These are phyloP conservation scores for Drosophila affinis DNA, from an alignment of 2,888 invertebrate genomes.

Conservation along the genomic window DNA sequence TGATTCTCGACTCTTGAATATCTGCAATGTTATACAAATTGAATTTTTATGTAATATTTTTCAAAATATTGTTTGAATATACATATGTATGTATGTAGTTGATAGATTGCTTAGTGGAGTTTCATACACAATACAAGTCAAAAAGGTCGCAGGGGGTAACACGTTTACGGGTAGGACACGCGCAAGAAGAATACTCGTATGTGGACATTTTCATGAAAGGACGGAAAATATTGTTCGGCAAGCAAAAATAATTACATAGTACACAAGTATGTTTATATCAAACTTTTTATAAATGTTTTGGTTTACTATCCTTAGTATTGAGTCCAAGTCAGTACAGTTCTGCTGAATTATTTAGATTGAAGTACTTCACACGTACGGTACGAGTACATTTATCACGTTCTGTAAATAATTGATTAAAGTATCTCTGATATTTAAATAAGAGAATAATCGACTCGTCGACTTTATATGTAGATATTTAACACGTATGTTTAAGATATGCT, in stretches of 20 bases:
- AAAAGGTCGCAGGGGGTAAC: not conserved
- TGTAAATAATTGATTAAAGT: not conserved
- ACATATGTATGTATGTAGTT: not conserved
- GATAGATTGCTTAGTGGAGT: not conserved
- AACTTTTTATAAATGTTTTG: not conserved
- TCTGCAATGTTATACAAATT: slow-evolving; percentile 1
- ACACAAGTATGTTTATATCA: not conserved
- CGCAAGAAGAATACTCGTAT: not conserved
- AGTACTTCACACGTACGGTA: not conserved
- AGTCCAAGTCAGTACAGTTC: not conserved
- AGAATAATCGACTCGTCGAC: not conserved
- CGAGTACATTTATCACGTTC: not conserved
- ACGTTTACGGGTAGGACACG: not conserved
- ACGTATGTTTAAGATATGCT: slow-evolving; percentile 3
- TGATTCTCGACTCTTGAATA: not conserved
- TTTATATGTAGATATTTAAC: not conserved
- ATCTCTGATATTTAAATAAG: not conserved
- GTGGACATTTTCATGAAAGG: not conserved
- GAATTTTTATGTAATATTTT: not conserved
- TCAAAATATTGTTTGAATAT: not conserved
- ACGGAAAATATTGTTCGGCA: not conserved
- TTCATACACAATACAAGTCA: not conserved
- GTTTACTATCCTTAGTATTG: not conserved
- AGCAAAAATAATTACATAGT: not conserved
- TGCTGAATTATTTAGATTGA: not conserved